Evolutionary conservation across 2,113 vertebrate genomes (phyloP).

Genomic region (Cepphus grylle): DNA sequence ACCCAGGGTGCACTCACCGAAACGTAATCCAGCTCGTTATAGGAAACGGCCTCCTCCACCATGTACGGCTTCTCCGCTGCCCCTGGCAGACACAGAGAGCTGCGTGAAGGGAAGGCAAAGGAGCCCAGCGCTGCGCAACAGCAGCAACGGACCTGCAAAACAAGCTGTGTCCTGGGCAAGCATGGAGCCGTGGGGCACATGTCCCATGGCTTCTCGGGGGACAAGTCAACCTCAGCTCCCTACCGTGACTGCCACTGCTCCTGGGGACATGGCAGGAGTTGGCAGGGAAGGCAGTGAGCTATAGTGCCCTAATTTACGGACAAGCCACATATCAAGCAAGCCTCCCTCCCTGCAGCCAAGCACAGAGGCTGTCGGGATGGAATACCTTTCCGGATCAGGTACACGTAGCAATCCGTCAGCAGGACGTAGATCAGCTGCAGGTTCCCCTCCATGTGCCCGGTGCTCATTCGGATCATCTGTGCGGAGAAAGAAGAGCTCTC

Average conservation of each 20-base stretch:
- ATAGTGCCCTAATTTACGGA: neutral
- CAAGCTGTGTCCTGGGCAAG: neutral
- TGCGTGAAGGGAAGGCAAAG: neutral
- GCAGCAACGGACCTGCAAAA: neutral
- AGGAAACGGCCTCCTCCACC: constrained; percentile 93
- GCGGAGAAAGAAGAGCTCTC: neutral
- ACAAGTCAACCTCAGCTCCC: neutral
- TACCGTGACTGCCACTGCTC: neutral
- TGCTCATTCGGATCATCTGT: constrained; percentile 97
- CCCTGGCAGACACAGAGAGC: constrained; percentile 73
- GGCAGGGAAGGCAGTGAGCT: neutral
- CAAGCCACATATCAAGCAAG: neutral
- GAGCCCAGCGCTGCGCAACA: neutral
- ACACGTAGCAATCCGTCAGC: constrained; percentile 93
- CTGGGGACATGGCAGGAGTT: neutral
- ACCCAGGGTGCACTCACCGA: constrained; percentile 79
- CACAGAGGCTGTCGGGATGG: neutral
- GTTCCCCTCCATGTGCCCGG: constrained; percentile 96
- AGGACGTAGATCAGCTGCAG: constrained; percentile 92
- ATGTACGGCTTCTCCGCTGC: constrained; percentile 96
- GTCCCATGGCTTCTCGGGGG: neutral
- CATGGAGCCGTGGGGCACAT: accelerated
- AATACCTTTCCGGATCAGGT: constrained; percentile 93
- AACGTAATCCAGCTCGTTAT: constrained; percentile 94
- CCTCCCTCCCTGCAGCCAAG: neutral